Base-by-base conservation (phyloP, 2,797 vertebrate species). In the Ctenopoma multispine region DNA sequence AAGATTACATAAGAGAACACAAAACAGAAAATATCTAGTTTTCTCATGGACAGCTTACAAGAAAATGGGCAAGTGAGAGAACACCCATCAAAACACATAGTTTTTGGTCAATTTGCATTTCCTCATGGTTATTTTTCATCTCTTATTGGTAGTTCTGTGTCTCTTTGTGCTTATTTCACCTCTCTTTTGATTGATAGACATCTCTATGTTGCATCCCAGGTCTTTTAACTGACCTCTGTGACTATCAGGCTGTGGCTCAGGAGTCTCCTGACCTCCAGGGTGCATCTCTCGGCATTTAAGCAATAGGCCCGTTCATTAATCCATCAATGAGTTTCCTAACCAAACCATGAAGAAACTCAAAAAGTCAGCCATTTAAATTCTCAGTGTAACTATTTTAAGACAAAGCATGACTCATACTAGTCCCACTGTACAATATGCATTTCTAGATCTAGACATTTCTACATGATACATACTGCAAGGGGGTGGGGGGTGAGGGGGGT, bases 21-120 rank as follows among this genome's bases (percentile, higher is more conserved):
- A 36, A 3, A 36, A 58, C 27, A 58, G 7, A 73, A 69, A 57
- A 75, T 34, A 63, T 10, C 24, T 46, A 44, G 18, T 41, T 24
- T 49, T 12, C 57, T 43, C 41, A 3, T 7, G 43, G 43, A 44
- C 43, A n/a, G 5, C 6, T 44, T 44, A 18, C 1, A 5, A 44
- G 6, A 9, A 47, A 20, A 11, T 11, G 20, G 17, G 43, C 17
- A 44, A 9, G 7, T 47, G 10, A 21, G 20, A 11, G n/a, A 1
- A 2, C 17, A 6, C 17, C 18, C 17, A 6, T 7, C 41, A 29
- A 6, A 29, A 29, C 7, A 6, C 27, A 6, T 29, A 4, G 27
- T 29, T 29, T 0, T 40, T 13, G 4, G 4, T 1, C 38, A 13
- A 4, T 29, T 29, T 29, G 38, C 11, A 40, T 44, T 43, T n/a